These are phyloP conservation scores for Prionace glauca DNA, from an alignment of 2,797 vertebrate genomes.

Conservation along the genomic window DNA sequence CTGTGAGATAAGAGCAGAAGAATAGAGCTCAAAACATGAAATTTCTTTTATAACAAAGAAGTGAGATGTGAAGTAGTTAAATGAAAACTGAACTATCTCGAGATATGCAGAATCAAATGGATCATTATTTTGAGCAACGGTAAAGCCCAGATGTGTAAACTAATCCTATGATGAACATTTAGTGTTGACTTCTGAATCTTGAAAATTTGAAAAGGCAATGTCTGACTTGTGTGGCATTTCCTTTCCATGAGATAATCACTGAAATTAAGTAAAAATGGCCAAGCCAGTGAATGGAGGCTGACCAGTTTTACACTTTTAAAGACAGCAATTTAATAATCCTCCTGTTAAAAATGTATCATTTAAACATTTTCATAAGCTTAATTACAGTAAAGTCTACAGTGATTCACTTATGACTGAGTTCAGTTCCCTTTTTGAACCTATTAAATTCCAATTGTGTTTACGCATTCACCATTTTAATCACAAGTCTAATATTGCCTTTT, in stretches of 20 bases:
- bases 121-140: constrained; percentile 27
- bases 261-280: constrained; percentile 1
- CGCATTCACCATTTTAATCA: constrained; percentile 34
- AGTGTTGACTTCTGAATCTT: constrained; percentile 33
- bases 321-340: constrained; percentile 15
- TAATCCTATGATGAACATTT: constrained; percentile 29
- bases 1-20: constrained; percentile 32
- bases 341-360: constrained; percentile 11
- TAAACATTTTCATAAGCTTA: constrained; percentile 10
- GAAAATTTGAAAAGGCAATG: constrained; percentile 37
- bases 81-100: constrained; percentile 25
- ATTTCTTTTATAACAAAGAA: constrained; percentile 32
- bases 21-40: constrained; percentile 16
- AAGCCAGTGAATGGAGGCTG: background rate
- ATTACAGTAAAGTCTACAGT: constrained; percentile 25
- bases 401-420: background rate
- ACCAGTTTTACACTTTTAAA: constrained; percentile 33
- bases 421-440: constrained; percentile 9
- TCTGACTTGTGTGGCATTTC: constrained; percentile 37
- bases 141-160: constrained; percentile 29
- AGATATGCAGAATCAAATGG: background rate
- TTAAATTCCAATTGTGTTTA: constrained; percentile 33
- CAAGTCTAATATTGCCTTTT: constrained; percentile 65
- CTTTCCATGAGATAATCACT: constrained; percentile 35
- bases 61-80: constrained; percentile 36